Evolutionary conservation across 1,140 invertebrate genomes (phyloP), one percentile per base, ranked within the genome.

Genomic region (Euwallacea fornicatus): DNA sequence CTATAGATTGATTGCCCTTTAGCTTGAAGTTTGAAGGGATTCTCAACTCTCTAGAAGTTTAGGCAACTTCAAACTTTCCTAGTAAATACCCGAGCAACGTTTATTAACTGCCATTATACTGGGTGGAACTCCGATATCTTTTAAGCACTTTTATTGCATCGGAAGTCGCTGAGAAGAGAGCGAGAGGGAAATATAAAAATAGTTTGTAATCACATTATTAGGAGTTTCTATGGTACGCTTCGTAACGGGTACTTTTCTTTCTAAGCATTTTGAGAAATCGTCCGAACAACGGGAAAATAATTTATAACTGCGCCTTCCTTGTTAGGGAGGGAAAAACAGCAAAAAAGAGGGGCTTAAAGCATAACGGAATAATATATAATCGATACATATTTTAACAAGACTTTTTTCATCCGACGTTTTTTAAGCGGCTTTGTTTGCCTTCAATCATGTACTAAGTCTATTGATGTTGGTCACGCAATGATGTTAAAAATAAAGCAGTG

Each of bases 1-100:
- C 73, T 68, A 61, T 73, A 61, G 74, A 66, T 64, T 53, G 62
- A 58, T 64, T 68, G 60, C 47, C 54, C 55, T 63, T 66, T 70
- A 56, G 70, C 55, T 43, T 15, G 44, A 68, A 74, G 44, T 73
- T 73, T 66, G 62, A 61, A 69, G 66, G 53, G 63, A 66, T 66
- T 66, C 63, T 66, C 33, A 66, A 54, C 58, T 69, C 46, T 50
- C 66, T 50, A 43, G 53, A 72, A 72, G 56, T 72, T 72, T 62
- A 42, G 50, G 53, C 33, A 66, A 66, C 63, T 66, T 42, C 63
- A 66, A 66, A 66, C 47, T 66, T 66, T 63, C 15, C 15, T 66
- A 66, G 63, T 66, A 66, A 66, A 55, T 55, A 13, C 63, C 47
- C 63, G 53, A 55, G 53, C 47, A 66, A 55, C 63, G 47, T 55